Percentiles rank a stretch among this genome's conserved stretches.
phyloP scores from a whole-genome alignment of 2,113 vertebrate species.

The Sinocyclocheilus anshuiensis region DNA sequence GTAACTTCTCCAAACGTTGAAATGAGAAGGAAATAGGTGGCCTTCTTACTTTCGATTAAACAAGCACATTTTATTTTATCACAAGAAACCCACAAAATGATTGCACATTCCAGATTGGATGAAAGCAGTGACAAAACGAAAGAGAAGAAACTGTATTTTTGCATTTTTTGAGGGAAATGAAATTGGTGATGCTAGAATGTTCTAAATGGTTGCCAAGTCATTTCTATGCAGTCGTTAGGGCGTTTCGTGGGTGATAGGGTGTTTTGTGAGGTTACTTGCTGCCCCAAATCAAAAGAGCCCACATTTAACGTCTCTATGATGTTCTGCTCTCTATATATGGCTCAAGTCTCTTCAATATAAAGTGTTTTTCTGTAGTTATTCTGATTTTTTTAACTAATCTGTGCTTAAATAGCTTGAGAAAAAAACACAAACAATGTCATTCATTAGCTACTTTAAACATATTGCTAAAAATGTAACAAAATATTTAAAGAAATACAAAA shows the following conservation, averaged over 20 bases:
- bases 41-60: conserved; percentile 1
- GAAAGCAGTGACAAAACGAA: not conserved
- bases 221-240: not conserved
- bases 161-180: not conserved
- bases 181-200: not conserved
- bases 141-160: not conserved
- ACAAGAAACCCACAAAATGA: not conserved
- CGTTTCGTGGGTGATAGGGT: not conserved
- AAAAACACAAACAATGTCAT: no score
- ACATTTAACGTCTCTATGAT: not conserved
- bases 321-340: no score
- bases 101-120: not conserved
- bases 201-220: not conserved
- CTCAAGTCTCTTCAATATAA: no score
- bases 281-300: not conserved
- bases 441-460: no score
- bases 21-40: conserved; percentile 34
- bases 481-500: no score
- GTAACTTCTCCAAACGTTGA: conserved; percentile 18
- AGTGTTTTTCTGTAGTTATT: no score
- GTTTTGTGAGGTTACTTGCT: no score
- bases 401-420: no score
- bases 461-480: no score
- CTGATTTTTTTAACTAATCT: no score
- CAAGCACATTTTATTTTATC: not conserved